Base-by-base conservation (phyloP, 2,113 vertebrate genomes). In the Todiramphus chloris region DNA sequence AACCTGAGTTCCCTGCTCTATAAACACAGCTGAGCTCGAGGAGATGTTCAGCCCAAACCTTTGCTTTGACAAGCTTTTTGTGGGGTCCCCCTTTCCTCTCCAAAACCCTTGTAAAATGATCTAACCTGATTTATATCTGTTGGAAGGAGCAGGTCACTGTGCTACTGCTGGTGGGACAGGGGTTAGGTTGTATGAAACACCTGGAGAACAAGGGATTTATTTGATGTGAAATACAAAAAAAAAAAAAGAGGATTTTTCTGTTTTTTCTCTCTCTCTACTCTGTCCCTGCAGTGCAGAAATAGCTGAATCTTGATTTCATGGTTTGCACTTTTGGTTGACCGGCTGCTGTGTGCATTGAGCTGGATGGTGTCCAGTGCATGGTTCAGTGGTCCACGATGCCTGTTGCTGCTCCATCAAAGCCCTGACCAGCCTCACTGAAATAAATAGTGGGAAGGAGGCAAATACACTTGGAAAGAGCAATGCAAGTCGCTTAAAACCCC, bases 331-430 rank as follows among this genome's bases (percentile, higher is more conserved):
- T 50, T 46, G 5, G 19, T 24, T 19, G 55, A 12, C 10, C 14
- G 5, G 2, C n/a, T 15, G 46, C 60, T 30, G 23, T 4, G 10
- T 11, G 35, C 15, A 1, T 16, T 12, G 48, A 44, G 66, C 30
- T 63, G 67, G 67, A 24, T 41, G 55, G 44, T 28, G n/a, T 4
- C 43, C 25, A 43, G 35, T 0, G 0, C 3, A 1, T 28, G 51
- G 46, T n/a, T 77, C 28, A 28, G 31, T 14, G 28, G 23, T 31
- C 56, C 63, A 1, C 37, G 37, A 37, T 39, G 41, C n/a, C 18
- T 37, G 4, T 11, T n/a, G 41, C 24, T 41, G 55, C 48, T 68
- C 48, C 28, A 10, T 27, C 2, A 1, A 59, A 69, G 43, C 43
- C 23, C 33, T 3, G 1, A 6, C n/a, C n/a, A 35, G 37, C n/a